Percentiles rank a stretch among this genome's conserved stretches.
Conservation (phyloP, 2,797 vertebrate species). For the Monodelphis domestica region DNA sequence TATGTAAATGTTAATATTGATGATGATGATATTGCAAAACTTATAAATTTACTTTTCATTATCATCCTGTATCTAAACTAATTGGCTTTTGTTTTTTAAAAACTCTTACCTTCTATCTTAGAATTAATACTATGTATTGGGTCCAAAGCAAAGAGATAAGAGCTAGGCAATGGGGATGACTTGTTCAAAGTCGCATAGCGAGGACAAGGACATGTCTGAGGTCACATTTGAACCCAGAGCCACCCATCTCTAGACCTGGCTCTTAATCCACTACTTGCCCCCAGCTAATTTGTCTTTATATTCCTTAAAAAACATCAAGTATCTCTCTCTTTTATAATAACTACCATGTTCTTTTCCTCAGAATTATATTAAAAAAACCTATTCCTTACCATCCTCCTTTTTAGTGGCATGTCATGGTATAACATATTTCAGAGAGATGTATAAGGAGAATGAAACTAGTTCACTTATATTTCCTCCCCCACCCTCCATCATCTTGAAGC, state of each 20-base stretch:
- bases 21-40: not conserved
- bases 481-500: not conserved
- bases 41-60: not conserved
- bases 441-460: slow-evolving; percentile 2
- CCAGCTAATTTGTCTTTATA: not conserved
- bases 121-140: too few relatives aligned
- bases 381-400: slow-evolving; percentile 9
- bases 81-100: not conserved
- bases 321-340: not conserved
- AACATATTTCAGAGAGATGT: slow-evolving; percentile 7
- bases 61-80: not conserved
- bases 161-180: too few relatives aligned
- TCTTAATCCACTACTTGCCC: too few relatives aligned
- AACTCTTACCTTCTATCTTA: too few relatives aligned
- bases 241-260: too few relatives aligned
- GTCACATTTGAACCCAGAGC: too few relatives aligned
- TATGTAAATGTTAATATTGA: not conserved
- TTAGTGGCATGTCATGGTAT: slow-evolving; percentile 12
- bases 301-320: not conserved
- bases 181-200: too few relatives aligned
- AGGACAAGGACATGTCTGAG: too few relatives aligned
- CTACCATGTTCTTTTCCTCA: not conserved
- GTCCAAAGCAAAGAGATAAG: too few relatives aligned
- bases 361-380: slow-evolving; percentile 13
- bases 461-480: not conserved